Percentiles rank a stretch among this genome's conserved stretches.
Evolutionary conservation across 1,140 invertebrate genomes (phyloP).

Genomic region (Tetraneura akinire): DNA sequence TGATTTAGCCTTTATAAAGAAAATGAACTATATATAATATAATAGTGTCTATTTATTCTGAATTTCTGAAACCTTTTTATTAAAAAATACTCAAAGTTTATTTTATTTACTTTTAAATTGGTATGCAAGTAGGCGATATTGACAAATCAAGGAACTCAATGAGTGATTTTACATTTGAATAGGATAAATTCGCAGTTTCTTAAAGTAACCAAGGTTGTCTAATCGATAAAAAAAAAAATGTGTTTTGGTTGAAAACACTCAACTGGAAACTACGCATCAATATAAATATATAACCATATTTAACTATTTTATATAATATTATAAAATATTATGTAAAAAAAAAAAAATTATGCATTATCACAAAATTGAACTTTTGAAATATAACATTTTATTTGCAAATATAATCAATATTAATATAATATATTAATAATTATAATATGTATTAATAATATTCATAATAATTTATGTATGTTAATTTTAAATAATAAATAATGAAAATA

Average conservation of each 20-base stretch:
- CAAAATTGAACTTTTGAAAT: background rate
- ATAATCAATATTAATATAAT: no score
- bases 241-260: background rate
- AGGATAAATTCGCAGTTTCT: background rate
- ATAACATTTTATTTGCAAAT: constrained; percentile 3
- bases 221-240: background rate
- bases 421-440: no score
- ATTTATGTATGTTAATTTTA: background rate
- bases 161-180: constrained; percentile 4
- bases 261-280: background rate
- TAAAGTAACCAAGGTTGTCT: background rate
- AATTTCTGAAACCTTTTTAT: no score
- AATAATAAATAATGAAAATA: background rate
- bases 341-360: background rate
- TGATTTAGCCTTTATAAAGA: no score
- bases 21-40: no score
- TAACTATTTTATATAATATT: no score
- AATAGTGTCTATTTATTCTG: no score
- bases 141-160: background rate
- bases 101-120: background rate
- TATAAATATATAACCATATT: no score
- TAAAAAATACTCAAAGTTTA: no score
- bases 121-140: no score
- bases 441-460: no score
- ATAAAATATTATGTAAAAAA: no score